These are phyloP conservation scores for Antennarius striatus DNA, from an alignment of 2,113 vertebrate species.

Conservation along the genomic window DNA sequence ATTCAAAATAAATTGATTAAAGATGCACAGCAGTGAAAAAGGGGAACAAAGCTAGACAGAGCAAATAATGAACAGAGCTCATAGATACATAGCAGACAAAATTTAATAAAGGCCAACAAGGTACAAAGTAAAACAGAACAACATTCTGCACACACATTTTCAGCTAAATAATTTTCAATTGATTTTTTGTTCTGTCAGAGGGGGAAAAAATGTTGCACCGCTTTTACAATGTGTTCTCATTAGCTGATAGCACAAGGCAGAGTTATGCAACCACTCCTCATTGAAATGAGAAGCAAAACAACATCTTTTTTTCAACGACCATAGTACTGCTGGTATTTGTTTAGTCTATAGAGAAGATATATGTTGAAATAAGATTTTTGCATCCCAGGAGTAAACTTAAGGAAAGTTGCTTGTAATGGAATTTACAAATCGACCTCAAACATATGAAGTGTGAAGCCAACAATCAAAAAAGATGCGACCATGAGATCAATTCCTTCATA, in stretches of 20 bases:
- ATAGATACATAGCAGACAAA: constrained; percentile 25
- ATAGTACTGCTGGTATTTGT: no score
- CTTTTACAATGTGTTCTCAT: constrained; percentile 30
- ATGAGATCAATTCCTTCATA: no score
- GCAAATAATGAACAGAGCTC: constrained; percentile 43
- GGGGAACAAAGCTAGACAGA: constrained; percentile 26
- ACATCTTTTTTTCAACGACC: constrained; percentile 5
- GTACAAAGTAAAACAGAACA: constrained; percentile 18
- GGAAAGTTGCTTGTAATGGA: no score
- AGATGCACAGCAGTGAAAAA: constrained; percentile 38
- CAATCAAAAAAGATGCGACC: no score
- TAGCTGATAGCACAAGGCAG: constrained; percentile 10
- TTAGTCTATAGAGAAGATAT: no score
- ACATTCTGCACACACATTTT: constrained; percentile 46
- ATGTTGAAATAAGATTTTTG: no score
- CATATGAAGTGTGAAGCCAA: no score
- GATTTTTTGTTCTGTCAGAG: constrained; percentile 30
- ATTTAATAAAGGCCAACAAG: constrained; percentile 60
- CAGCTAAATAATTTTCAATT: constrained; percentile 46
- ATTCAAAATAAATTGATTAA: constrained; percentile 37
- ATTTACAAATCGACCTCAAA: no score
- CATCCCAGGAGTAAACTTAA: no score
- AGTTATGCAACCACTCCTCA: constrained; percentile 21
- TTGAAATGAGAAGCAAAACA: constrained; percentile 33
- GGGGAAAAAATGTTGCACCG: constrained; percentile 26